These are phyloP conservation scores for Acanthococcus lagerstroemiae DNA, from an alignment of 2,888 invertebrate genomes.

Conservation along the genomic window DNA sequence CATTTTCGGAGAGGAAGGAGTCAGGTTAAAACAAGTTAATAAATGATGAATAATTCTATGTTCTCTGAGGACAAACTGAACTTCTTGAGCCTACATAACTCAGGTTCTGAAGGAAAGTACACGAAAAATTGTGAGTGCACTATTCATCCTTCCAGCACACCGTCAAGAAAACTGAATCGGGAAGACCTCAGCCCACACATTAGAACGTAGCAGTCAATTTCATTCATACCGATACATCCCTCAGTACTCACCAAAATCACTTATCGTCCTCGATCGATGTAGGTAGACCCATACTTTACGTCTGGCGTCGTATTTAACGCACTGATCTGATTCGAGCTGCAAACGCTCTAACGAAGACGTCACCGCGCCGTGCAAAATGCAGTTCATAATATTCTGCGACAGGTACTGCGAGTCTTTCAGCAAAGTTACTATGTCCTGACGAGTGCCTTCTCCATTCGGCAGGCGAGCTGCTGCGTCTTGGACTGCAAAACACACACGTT, in stretches of 20 bases:
- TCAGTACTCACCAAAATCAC: constrained; percentile 56
- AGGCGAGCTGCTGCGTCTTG: constrained; percentile 85
- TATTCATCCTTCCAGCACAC: no score
- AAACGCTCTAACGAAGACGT: constrained; percentile 83
- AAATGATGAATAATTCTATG: no score
- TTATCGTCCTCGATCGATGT: constrained; percentile 59
- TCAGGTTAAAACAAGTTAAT: no score
- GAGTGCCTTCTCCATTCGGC: constrained; percentile 88
- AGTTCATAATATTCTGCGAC: constrained; percentile 44
- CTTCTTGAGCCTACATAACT: no score
- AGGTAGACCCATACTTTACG: constrained; percentile 93
- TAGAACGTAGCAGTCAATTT: no score
- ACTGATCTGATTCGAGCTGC: constrained; percentile 82
- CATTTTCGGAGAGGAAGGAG: no score
- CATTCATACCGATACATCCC: no score
- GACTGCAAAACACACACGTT: constrained; percentile 47
- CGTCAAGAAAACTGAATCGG: no score
- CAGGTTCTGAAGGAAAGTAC: no score
- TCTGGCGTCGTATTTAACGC: constrained; percentile 84
- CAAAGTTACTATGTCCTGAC: constrained; percentile 81
- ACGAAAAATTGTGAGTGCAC: no score
- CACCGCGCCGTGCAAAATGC: constrained; percentile 67
- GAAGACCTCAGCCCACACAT: no score
- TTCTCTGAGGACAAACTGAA: no score
- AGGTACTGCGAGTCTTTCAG: constrained; percentile 55